Base-by-base conservation (phyloP, 2,888 invertebrate species). In the Globia sparganii region DNA sequence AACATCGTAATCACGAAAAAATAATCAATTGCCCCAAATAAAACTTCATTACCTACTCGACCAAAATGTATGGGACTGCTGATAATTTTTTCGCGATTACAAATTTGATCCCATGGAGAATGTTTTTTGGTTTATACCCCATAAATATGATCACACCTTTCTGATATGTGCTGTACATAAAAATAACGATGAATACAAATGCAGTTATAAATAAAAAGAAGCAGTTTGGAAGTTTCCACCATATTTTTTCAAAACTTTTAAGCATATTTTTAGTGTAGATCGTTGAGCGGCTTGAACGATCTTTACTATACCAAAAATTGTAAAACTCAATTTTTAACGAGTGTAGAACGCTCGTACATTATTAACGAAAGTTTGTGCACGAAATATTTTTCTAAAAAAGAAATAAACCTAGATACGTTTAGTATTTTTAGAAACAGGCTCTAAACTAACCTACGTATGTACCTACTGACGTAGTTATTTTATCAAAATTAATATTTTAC, bases 231-330 rank as follows among this genome's bases (percentile, higher is more conserved):
- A 46, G 3, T 18, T 65, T 13, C 2, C 40, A 37, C 59, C 15
- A 3, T 46, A 53, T 72, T 68, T 77, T 75, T 78, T 61, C n/a
- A 64, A 58, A 72, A 21, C 15, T 28, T 67, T 72, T n/a, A 37
- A 37, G 43, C 28, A 65, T 65, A 68, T 81, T 72, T 83, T 61
- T 28, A 28, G 43, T 31, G 34, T 28, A 11, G 37, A 15, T 34
- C 31, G 15, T 28, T 59, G 40, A 43, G 25, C 49, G 34, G 66
- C 43, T 37, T 62, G 18, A 40, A 18, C 59, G 21, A 75, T 64
- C 11, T 67, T 67, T 59, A 9, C 43, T n/a, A 13, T 49, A 31
- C 15, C 61, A 58, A 66, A 78, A 46, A 66, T 58, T 49, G 25
- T 4, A n/a, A 72, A 69, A 69, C 40, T 31, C 46, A 1, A 46